These are phyloP conservation scores for Oceanodroma leucorhoa DNA, from an alignment of 2,797 vertebrate species.

Conservation along the genomic window DNA sequence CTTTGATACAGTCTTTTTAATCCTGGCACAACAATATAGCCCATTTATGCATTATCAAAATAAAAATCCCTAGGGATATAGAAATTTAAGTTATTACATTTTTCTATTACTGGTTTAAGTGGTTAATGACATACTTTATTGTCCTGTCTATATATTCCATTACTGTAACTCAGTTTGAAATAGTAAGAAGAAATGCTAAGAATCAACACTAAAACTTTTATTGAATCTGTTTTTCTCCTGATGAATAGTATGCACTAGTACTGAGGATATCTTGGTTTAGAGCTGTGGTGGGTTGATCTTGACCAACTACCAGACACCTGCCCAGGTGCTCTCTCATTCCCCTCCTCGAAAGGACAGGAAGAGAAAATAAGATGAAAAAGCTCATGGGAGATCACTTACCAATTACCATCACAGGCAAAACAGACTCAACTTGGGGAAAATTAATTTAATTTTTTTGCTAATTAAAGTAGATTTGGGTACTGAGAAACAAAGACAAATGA, in stretches of 20 bases:
- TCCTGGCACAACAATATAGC: background rate
- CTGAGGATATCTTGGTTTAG: background rate
- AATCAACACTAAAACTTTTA: background rate
- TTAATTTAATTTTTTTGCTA: background rate
- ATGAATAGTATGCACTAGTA: background rate
- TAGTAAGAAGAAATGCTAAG: background rate
- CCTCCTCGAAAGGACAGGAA: background rate
- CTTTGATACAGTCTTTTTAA: background rate
- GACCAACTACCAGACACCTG: fast-evolving
- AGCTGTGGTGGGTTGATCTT: background rate
- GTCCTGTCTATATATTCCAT: background rate
- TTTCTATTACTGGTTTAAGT: background rate
- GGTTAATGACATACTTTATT: background rate
- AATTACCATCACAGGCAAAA: background rate
- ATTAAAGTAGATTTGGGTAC: background rate
- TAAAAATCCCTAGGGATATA: background rate
- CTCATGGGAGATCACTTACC: background rate
- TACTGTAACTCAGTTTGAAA: background rate
- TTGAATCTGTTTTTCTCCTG: background rate
- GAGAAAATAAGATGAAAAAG: background rate
- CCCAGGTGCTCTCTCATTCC: background rate
- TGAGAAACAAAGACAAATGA: background rate
- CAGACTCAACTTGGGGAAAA: background rate
- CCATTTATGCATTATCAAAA: background rate
- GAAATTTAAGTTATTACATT: background rate